Evolutionary conservation across 2,888 invertebrate species (phyloP).

Genomic region (Pseudococcus jackbeardsleyi): DNA sequence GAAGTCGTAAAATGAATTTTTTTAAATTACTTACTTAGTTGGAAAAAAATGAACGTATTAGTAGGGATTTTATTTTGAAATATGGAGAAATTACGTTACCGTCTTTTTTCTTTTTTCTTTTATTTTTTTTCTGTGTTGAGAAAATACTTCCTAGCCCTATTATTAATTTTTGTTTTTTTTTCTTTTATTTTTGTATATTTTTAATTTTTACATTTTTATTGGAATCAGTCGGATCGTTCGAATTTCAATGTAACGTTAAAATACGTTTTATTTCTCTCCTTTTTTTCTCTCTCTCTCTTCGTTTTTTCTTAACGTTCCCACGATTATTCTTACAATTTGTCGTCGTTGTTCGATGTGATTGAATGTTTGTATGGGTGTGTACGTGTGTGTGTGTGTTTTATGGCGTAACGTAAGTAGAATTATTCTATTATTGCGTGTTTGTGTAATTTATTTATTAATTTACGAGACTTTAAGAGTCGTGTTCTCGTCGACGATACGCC

Average conservation of each 20-base stretch:
- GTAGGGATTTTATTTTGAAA: background rate
- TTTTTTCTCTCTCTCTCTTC: background rate
- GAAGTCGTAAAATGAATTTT: background rate
- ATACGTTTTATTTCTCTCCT: background rate
- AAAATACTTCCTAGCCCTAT: background rate
- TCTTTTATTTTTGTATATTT: slow-evolving; percentile 49
- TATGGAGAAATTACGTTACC: slow-evolving; percentile 41
- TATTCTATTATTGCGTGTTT: background rate
- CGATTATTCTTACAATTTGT: background rate
- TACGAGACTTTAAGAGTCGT: background rate
- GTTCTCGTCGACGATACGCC: slow-evolving; percentile 10
- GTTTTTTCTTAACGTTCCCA: background rate
- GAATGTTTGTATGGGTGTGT: background rate
- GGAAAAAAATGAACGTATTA: slow-evolving; percentile 3
- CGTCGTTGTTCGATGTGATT: background rate
- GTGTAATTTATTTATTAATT: slow-evolving; percentile 32
- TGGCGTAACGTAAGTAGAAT: background rate
- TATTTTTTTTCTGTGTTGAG: background rate
- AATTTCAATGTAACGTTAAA: slow-evolving; percentile 11
- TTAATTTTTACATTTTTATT: slow-evolving; percentile 37
- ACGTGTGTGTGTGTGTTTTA: background rate
- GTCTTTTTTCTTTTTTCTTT: slow-evolving; percentile 16
- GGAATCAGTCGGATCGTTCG: background rate
- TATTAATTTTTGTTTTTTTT: slow-evolving; percentile 23
- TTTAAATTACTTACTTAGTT: background rate